Base-by-base conservation (phyloP, 2,113 vertebrate species). In the Hoplias malabaricus region DNA sequence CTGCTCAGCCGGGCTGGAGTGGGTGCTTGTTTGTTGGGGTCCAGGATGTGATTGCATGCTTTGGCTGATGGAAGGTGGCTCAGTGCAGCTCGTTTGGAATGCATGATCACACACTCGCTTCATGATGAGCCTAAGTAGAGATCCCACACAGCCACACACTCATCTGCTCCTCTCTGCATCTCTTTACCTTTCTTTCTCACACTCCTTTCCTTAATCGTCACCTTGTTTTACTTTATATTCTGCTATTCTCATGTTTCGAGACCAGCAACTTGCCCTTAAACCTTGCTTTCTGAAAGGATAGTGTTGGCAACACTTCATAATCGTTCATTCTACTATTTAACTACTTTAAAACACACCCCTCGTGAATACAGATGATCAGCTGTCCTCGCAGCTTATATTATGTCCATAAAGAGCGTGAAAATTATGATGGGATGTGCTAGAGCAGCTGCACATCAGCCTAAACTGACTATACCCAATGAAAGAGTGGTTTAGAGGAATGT, bases 21-120 rank as follows among this genome's bases (percentile, higher is more conserved):
- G 81, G 53, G 67, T 78, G 82, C 87, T 83, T 88, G 83, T 89
- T 91, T 90, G 84, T 83, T 77, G 69, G 82, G 42, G 27, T 56
- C 57, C 54, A 76, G 12, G 78, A 73, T 70, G 80, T 85, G 87
- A 91, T 87, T 90, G 86, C 89, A 87, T 76, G 84, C 84, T 88
- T 81, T 73, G 83, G 83, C 88, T 88, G 83, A 83, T 87, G 78
- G 59, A 76, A 79, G 69, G 74, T 59, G 76, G 83, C 80, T 87
- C 82, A 85, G 79, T 83, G 77, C 78, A 71, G 81, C 72, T 88
- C 54, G 34, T 70, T 33, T 16, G 69, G 81, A 72, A 66, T 80
- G 66, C 69, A 65, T 46, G 85, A 84, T 71, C 80, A 31, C 75
- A 84, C 75, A 80, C 81, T 56, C 42, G 42, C 48, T 85, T 61